These are phyloP conservation scores for Tachina lurida DNA, from an alignment of 2,888 invertebrate species.

Conservation along the genomic window DNA sequence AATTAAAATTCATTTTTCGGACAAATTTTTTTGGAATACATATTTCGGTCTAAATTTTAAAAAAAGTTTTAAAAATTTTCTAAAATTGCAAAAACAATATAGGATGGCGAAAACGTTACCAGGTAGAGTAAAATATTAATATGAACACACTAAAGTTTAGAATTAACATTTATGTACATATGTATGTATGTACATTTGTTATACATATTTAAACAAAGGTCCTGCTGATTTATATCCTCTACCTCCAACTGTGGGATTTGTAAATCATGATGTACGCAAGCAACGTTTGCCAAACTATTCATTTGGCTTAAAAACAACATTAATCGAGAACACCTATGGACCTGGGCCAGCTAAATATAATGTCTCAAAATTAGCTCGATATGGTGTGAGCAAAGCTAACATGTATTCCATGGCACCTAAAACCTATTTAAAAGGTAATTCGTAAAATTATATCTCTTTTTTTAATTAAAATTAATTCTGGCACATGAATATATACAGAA, in stretches of 20 bases:
- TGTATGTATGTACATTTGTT: not conserved
- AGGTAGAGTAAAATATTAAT: conserved; percentile 33
- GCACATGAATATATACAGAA: conserved; percentile 29
- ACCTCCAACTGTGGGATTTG: conserved; percentile 85
- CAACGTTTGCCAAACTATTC: conserved; percentile 83
- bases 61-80: conserved; percentile 65
- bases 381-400: conserved; percentile 75
- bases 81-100: conserved; percentile 76
- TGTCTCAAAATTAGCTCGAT: conserved; percentile 74
- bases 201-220: conserved; percentile 78
- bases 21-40: conserved; percentile 65
- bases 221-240: conserved; percentile 86
- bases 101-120: conserved; percentile 51
- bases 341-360: conserved; percentile 81
- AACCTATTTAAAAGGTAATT: conserved; percentile 74
- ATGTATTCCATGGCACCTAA: conserved; percentile 84
- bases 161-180: not conserved
- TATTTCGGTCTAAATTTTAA: conserved; percentile 72
- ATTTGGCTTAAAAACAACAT: conserved; percentile 76
- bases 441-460: not conserved
- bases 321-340: conserved; percentile 72
- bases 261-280: conserved; percentile 85
- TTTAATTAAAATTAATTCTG: not conserved
- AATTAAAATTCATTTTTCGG: conserved; percentile 31
- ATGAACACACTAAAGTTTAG: not conserved